Evolutionary conservation across 2,797 vertebrate genomes (phyloP).

Genomic region (Gallinago nigripennis): DNA sequence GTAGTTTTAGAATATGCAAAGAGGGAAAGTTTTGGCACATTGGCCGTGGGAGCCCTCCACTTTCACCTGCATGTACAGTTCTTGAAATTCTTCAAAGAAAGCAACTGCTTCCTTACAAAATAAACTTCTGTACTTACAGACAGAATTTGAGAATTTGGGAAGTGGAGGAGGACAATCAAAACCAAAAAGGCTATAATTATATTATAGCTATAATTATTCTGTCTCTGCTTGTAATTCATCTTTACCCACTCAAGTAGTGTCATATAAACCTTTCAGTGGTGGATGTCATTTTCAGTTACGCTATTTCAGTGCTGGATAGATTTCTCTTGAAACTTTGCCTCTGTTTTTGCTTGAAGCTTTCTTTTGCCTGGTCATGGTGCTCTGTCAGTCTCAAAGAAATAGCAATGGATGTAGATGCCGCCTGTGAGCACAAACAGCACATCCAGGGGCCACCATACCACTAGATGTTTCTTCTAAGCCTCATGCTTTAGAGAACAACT

Average conservation of each 20-base stretch:
- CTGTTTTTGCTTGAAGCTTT: background rate
- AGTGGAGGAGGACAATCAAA: background rate
- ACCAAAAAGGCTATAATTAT: background rate
- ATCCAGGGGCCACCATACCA: background rate
- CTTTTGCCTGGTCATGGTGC: background rate
- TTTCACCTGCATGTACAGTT: background rate
- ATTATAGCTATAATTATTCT: background rate
- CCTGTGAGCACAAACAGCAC: background rate
- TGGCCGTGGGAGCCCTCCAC: background rate
- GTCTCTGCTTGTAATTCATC: background rate
- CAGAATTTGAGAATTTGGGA: constrained; percentile 32
- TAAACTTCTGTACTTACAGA: background rate
- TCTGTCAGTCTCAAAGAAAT: background rate
- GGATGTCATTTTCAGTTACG: background rate
- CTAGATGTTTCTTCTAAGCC: background rate
- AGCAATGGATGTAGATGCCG: background rate
- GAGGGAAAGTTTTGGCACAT: background rate
- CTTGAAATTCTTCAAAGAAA: background rate
- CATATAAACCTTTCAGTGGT: background rate
- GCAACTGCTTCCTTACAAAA: background rate
- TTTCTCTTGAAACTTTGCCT: background rate
- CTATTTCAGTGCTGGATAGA: background rate
- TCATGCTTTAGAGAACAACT: background rate
- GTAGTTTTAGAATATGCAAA: background rate
- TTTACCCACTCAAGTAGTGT: background rate